Conservation (phyloP, 2,797 vertebrate genomes). For the Semotilus atromaculatus region DNA sequence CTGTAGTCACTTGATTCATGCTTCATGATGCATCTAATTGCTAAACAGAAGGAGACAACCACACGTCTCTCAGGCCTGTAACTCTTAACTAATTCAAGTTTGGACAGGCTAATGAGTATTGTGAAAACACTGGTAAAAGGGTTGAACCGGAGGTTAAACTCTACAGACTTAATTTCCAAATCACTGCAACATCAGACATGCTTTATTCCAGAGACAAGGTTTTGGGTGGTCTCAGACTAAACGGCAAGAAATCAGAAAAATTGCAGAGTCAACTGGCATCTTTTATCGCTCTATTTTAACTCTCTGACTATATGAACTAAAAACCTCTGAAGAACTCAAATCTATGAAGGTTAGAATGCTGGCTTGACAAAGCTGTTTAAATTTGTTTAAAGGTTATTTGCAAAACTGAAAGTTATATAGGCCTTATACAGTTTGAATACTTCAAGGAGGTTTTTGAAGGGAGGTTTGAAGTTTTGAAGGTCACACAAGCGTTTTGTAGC, state of each 20-base stretch:
- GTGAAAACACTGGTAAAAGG: slow-evolving; percentile 4
- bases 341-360: not conserved
- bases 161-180: not conserved
- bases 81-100: not conserved
- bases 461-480: not conserved
- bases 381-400: not conserved
- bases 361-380: not conserved
- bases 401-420: not conserved
- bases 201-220: not conserved
- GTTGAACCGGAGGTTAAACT: not conserved
- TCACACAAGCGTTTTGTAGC: not conserved
- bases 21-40: slow-evolving; percentile 2
- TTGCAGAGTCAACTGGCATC: not conserved
- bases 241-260: not conserved
- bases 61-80: not conserved
- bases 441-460: not conserved
- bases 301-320: not conserved
- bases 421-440: not conserved
- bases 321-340: not conserved
- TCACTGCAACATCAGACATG: not conserved
- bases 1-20: slow-evolving; percentile 1
- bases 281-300: not conserved
- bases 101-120: not conserved
- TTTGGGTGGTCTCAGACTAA: slow-evolving; percentile 36
- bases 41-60: slow-evolving; percentile 13